Evolutionary conservation across 2,888 invertebrate genomes (phyloP).

Genomic region (Ceratothoa steindachneri): DNA sequence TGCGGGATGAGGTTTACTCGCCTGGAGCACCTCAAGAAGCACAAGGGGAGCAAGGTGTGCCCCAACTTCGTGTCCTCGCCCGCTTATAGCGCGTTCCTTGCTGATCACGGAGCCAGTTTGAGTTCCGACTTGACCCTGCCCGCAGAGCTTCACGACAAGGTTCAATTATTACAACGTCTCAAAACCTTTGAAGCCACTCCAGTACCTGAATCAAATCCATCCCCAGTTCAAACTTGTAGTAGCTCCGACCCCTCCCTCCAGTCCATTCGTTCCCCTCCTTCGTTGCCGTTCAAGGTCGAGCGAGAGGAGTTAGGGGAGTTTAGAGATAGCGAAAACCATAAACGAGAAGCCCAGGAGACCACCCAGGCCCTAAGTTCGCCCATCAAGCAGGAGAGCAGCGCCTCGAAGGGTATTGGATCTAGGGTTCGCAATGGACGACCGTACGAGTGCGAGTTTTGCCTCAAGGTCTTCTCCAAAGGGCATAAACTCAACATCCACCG

Average conservation of each 20-base stretch:
- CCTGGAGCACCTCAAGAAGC: constrained; percentile 1
- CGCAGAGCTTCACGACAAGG: not conserved
- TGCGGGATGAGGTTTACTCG: constrained; percentile 2
- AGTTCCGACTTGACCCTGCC: not conserved
- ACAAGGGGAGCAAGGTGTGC: constrained; percentile 3
- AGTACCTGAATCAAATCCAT: constrained; percentile 4
- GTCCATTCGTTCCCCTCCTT: not conserved
- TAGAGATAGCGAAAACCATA: not conserved
- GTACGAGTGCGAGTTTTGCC: constrained; percentile 19
- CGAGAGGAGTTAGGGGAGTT: not conserved
- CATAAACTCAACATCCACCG: constrained; percentile 23
- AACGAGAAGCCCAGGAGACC: not conserved
- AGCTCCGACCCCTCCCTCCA: not conserved
- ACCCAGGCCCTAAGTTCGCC: not conserved
- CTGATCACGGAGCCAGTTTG: not conserved
- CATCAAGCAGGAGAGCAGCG: not conserved
- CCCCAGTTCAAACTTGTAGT: not conserved
- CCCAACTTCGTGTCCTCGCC: not conserved
- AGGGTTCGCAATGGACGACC: not conserved
- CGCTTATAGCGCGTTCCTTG: not conserved
- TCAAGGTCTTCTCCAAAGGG: constrained; percentile 17
- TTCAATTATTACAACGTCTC: not conserved
- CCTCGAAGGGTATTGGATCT: not conserved
- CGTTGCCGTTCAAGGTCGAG: not conserved
- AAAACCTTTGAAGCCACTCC: not conserved